Evolutionary conservation across 2,797 vertebrate genomes (phyloP), one percentile per base, ranked within the genome.

Genomic region (Eurystomus glaucurus): DNA sequence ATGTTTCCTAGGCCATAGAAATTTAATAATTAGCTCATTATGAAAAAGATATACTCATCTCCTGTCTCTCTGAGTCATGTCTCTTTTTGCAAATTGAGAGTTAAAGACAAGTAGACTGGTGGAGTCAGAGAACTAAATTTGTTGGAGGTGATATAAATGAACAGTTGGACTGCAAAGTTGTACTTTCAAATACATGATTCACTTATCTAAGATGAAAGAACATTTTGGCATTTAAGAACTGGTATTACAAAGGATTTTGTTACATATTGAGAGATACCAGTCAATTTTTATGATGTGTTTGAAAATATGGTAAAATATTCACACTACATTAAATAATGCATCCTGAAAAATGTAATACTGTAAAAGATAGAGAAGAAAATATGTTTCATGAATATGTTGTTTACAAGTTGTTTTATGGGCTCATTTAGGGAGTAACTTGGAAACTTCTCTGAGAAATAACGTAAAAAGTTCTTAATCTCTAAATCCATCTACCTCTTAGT

Each of bases 291-390:
- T 61, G 33, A 64, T 68, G 7, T 76, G 21, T 94, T 75, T 72
- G 52, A 90, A 93, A 96, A 78, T 68, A 74, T 14, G 37, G 41
- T 64, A 69, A 93, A 80, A 93, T 78, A 83, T 76, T 83, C 91
- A 90, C 57, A 15, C 23, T 69, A 43, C 23, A 71, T 62, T 85
- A 91, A 95, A 82, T 66, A 85, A 70, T 51, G 48, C 18, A 52
- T 50, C 39, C 5, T 66, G 28, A 23, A 64, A 72, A 77, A 93
- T 79, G 9, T 70, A 48, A 18, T 88, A 13, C 45, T 58, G 14
- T 31, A 77, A 85, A 84, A 94, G 50, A 90, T 2, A 79, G 43
- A 37, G 31, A 88, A 70, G 41, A 85, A 89, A 94, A 89, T 62
- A 51, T 55, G 50, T 82, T 89, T 85, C 39, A 94, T 43, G 15